These are phyloP conservation scores for Brienomyrus longianalis DNA, from an alignment of 2,113 vertebrate genomes.

Conservation along the genomic window DNA sequence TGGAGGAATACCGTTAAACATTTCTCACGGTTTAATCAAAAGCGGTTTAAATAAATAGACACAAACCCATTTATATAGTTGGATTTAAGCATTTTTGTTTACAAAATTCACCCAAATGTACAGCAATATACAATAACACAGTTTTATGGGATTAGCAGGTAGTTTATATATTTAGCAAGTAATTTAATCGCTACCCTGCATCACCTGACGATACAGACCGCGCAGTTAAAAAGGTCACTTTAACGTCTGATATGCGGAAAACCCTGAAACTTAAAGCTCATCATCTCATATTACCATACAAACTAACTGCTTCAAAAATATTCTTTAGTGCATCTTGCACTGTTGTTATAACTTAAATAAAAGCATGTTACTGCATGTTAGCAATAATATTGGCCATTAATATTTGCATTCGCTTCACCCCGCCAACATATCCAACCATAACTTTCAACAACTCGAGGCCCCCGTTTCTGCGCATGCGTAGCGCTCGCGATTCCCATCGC, in stretches of 20 bases:
- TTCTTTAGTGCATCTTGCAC: neutral
- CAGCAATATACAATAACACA: neutral
- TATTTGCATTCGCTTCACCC: neutral
- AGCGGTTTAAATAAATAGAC: neutral
- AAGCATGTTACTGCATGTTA: neutral
- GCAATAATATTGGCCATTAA: neutral
- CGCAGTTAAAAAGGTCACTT: neutral
- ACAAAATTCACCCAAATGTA: neutral
- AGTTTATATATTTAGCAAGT: neutral
- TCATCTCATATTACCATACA: neutral
- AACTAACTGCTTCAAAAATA: neutral
- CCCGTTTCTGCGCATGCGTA: neutral
- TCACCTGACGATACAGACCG: neutral
- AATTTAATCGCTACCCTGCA: neutral
- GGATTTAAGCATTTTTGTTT: neutral
- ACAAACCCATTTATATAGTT: neutral
- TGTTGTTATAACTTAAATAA: neutral
- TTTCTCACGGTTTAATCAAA: neutral
- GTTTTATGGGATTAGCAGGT: neutral
- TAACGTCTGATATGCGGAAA: neutral
- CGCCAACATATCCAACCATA: neutral
- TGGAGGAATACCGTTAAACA: neutral
- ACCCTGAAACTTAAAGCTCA: neutral
- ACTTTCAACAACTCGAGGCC: neutral
- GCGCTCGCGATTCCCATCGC: neutral